These are phyloP conservation scores for Scylla paramamosain DNA, from an alignment of 1,140 invertebrate species.

Conservation along the genomic window DNA sequence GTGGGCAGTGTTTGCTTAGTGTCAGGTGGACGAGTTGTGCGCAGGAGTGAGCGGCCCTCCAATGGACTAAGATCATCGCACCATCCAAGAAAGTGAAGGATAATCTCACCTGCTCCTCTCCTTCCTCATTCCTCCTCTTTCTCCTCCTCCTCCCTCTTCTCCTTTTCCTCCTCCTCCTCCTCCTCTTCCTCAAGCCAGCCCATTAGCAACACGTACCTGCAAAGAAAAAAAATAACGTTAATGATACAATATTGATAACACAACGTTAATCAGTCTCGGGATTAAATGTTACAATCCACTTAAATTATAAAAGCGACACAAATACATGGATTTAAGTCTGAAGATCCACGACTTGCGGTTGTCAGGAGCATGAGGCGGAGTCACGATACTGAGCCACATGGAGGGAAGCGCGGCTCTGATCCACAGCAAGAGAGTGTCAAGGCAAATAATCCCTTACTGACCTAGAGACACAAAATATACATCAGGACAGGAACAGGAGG, in stretches of 20 bases:
- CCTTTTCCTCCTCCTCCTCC: neutral
- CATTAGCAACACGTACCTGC: neutral
- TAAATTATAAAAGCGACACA: neutral
- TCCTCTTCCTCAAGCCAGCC: neutral
- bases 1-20: neutral
- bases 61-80: neutral
- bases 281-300: neutral
- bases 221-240: neutral
- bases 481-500: too few species aligned
- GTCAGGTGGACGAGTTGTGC: neutral
- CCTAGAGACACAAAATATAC: too few species aligned
- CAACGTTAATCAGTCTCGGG: neutral
- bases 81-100: constrained; percentile 10
- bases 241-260: neutral
- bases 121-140: neutral
- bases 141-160: neutral
- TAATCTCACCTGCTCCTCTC: neutral
- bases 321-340: neutral
- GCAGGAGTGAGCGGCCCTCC: neutral
- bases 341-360: too few species aligned
- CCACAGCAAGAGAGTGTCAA: too few species aligned
- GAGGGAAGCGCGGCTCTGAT: too few species aligned
- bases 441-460: too few species aligned
- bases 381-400: too few species aligned
- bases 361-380: too few species aligned